phyloP scores from a whole-genome alignment of 2,113 vertebrate species.

The Brevimyrus niger region DNA sequence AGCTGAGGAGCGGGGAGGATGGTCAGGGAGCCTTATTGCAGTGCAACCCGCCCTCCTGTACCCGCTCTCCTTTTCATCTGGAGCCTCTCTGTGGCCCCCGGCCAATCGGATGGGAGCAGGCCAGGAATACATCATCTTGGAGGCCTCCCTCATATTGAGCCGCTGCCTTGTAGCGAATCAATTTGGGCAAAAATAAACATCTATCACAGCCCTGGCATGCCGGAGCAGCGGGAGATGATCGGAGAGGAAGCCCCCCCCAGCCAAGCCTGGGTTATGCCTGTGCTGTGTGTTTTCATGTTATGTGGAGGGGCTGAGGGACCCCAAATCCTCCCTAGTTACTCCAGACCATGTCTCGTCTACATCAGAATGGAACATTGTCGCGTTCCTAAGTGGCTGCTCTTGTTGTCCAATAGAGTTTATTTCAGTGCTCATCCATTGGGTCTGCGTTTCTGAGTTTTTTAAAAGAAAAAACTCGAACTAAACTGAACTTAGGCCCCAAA shows the following conservation, averaged over 20 bases:
- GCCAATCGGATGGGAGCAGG: slow-evolving; percentile 40
- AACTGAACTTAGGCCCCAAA: not conserved
- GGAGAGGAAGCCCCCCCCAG: slow-evolving; percentile 27
- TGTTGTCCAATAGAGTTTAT: not conserved
- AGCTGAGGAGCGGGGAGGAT: slow-evolving; percentile 11
- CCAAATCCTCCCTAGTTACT: not conserved
- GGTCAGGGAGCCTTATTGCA: slow-evolving; percentile 24
- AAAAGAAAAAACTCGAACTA: not conserved
- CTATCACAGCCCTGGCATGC: slow-evolving; percentile 37
- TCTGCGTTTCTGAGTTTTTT: not conserved
- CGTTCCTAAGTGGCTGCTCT: not conserved
- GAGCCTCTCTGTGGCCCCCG: slow-evolving; percentile 26
- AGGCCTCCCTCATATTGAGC: slow-evolving; percentile 37
- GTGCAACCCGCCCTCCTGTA: not conserved
- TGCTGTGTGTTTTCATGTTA: not conserved
- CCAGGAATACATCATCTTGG: slow-evolving; percentile 45
- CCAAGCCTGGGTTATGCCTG: slow-evolving; percentile 18
- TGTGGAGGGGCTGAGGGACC: not conserved
- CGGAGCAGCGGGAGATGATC: slow-evolving; percentile 26
- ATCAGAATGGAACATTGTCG: not conserved
- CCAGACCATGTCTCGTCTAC: not conserved
- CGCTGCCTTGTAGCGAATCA: slow-evolving; percentile 38
- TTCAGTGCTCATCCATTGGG: not conserved
- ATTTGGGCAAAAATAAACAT: slow-evolving; percentile 43
- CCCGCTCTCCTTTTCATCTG: slow-evolving; percentile 25